A percentile compares a stretch with the other conserved stretches of the same genome.
Conservation (phyloP, 1,140 invertebrate species). For the Bombus huntii region DNA sequence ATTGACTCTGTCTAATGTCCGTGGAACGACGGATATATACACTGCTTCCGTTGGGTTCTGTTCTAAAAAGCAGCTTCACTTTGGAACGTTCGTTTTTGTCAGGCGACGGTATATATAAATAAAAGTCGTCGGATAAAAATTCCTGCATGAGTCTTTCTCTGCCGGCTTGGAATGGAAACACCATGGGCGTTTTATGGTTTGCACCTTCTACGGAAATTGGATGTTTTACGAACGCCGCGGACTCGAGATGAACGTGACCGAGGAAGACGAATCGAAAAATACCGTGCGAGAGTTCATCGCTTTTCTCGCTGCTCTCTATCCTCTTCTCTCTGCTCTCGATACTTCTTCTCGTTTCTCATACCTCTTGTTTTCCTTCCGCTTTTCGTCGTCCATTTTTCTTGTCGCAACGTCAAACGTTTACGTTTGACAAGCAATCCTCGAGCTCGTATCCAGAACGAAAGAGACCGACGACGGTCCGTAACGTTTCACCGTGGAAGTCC, state of each 20-base stretch:
- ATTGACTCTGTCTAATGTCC: not conserved
- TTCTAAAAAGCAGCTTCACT: not conserved
- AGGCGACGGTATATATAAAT: not conserved
- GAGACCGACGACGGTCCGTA: not conserved
- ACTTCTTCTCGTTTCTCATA: not conserved
- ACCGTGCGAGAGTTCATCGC: not conserved
- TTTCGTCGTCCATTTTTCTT: constrained; percentile 33
- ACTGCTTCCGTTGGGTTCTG: not conserved
- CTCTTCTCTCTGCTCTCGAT: too few species aligned
- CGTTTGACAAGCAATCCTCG: constrained; percentile 51
- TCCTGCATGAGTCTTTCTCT: not conserved
- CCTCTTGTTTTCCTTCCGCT: not conserved
- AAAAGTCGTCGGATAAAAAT: not conserved
- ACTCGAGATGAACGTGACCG: constrained; percentile 48
- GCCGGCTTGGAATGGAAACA: constrained; percentile 51
- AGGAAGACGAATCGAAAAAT: constrained; percentile 11
- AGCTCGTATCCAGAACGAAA: not conserved
- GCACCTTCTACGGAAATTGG: constrained; percentile 62
- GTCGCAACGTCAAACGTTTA: constrained; percentile 41
- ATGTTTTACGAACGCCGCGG: constrained; percentile 59
- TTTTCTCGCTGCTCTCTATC: not conserved
- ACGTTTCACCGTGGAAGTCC: not conserved
- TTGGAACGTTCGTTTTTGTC: not conserved
- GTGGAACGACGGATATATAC: not conserved
- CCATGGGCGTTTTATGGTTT: constrained; percentile 40